A percentile compares a stretch with the other conserved stretches of the same genome.
Conservation (phyloP, 2,797 vertebrate genomes). For the Gallinago nigripennis region DNA sequence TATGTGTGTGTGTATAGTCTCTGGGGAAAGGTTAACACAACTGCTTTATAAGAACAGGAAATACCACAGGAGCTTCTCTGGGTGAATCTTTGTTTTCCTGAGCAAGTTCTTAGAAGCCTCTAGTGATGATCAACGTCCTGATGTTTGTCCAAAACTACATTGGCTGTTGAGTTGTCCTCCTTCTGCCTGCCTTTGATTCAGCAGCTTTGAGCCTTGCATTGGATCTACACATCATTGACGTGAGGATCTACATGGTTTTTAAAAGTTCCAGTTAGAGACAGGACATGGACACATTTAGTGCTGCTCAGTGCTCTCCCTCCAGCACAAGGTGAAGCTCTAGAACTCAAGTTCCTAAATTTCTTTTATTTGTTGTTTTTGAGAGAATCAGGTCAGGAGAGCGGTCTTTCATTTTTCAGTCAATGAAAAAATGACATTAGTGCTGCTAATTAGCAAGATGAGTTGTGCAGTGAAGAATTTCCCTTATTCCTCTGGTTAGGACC, state of each 20-base stretch:
- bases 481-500: neutral
- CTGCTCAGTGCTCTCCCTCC: neutral
- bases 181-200: neutral
- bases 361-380: neutral
- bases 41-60: neutral
- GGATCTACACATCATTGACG: rapidly evolving
- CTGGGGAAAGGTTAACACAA: neutral
- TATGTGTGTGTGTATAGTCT: neutral
- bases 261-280: neutral
- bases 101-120: neutral
- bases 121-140: no score
- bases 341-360: neutral
- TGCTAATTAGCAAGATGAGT: neutral
- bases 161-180: neutral
- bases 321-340: neutral
- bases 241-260: rapidly evolving
- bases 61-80: neutral
- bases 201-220: neutral
- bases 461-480: neutral
- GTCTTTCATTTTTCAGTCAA: neutral
- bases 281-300: neutral
- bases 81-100: neutral
- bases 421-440: neutral
- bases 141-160: rapidly evolving
- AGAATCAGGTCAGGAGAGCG: neutral